These are phyloP conservation scores for Drosophila kohkoa DNA, from an alignment of 1,140 invertebrate genomes.

Conservation along the genomic window DNA sequence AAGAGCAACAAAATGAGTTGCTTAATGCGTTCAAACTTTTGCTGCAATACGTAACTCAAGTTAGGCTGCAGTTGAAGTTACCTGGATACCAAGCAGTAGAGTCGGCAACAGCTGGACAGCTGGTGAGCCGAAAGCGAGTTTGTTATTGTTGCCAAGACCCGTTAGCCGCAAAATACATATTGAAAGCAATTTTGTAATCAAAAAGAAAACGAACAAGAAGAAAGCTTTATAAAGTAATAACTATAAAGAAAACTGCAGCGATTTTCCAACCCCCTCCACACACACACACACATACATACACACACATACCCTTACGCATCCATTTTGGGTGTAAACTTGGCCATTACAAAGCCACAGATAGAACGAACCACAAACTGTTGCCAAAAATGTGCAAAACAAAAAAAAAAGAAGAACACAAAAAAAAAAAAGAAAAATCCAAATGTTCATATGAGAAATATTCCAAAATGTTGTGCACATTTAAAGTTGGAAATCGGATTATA, in stretches of 20 bases:
- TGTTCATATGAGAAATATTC: constrained; percentile 35
- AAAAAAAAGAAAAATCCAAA: constrained; percentile 3
- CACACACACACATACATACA: constrained; percentile 14
- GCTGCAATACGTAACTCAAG: constrained; percentile 76
- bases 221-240: constrained; percentile 78
- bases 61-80: constrained; percentile 61
- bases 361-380: constrained; percentile 33
- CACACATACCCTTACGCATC: constrained; percentile 17
- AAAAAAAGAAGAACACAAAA: background rate
- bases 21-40: constrained; percentile 80
- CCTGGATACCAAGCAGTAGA: constrained; percentile 8
- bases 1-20: constrained; percentile 54
- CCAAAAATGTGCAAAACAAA: constrained; percentile 45
- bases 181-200: constrained; percentile 80
- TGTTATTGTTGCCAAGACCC: constrained; percentile 33
- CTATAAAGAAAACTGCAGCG: constrained; percentile 76
- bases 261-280: constrained; percentile 45
- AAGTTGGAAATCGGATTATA: constrained; percentile 77
- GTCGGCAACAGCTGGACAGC: constrained; percentile 44
- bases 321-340: constrained; percentile 53
- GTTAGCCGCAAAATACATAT: constrained; percentile 58
- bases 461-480: constrained; percentile 38
- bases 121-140: constrained; percentile 66
- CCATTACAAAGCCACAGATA: constrained; percentile 32
- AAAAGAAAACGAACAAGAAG: constrained; percentile 45